These are phyloP conservation scores for Dissostichus mawsoni DNA, from an alignment of 2,113 vertebrate species.

Conservation along the genomic window DNA sequence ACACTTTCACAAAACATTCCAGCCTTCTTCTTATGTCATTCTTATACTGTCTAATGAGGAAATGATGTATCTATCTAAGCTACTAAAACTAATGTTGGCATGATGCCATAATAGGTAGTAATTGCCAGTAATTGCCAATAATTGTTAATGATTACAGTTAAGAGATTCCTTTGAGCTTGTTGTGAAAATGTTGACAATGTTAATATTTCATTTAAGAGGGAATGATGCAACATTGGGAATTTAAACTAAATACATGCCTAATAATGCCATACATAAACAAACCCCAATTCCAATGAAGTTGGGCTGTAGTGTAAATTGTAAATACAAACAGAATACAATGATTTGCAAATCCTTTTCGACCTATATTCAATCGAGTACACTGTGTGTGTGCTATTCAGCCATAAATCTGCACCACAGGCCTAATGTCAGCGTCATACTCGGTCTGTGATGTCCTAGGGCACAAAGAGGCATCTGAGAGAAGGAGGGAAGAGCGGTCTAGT, in stretches of 20 bases:
- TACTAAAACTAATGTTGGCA: conserved; percentile 28
- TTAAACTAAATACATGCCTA: conserved; percentile 5
- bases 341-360: too few relatives aligned
- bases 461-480: conserved; percentile 24
- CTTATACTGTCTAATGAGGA: conserved; percentile 21
- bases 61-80: neutral
- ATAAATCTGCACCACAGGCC: conserved; percentile 37
- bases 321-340: too few relatives aligned
- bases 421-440: conserved; percentile 24
- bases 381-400: neutral
- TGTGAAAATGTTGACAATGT: conserved; percentile 48
- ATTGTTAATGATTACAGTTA: conserved; percentile 52
- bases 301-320: too few relatives aligned
- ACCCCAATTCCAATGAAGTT: too few relatives aligned
- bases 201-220: conserved; percentile 42
- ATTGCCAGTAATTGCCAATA: conserved; percentile 48
- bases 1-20: neutral
- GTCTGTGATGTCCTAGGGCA: conserved; percentile 26
- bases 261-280: too few relatives aligned
- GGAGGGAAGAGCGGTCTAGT: conserved; percentile 16
- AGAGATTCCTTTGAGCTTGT: conserved; percentile 28
- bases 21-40: neutral
- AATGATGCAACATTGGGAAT: conserved; percentile 12
- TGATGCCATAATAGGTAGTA: conserved; percentile 33
- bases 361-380: too few relatives aligned